Evolutionary conservation across 2,888 invertebrate genomes (phyloP).

Genomic region (Balanococcus diminutus): DNA sequence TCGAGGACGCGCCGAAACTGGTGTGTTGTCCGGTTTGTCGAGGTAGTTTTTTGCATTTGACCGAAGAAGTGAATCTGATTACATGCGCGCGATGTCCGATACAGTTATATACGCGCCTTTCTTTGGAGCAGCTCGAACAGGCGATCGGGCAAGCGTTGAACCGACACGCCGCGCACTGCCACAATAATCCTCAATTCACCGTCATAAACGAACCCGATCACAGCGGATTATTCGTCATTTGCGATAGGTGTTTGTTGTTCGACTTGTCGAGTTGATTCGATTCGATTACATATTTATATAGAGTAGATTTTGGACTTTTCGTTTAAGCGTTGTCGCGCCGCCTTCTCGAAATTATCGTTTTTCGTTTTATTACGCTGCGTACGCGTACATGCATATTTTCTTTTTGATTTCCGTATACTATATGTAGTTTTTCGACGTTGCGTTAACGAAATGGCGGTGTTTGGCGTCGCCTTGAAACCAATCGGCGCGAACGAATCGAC

Average conservation of each 20-base stretch:
- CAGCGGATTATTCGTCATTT: conserved; percentile 6
- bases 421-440: no score
- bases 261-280: neutral
- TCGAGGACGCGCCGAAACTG: neutral
- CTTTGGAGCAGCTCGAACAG: neutral
- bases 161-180: neutral
- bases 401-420: no score
- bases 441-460: no score
- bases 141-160: neutral
- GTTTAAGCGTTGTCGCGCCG: no score
- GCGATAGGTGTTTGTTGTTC: neutral
- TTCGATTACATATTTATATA: no score
- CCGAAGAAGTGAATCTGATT: neutral
- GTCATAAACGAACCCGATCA: neutral
- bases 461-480: no score
- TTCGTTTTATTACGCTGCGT: no score
- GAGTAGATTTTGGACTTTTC: no score
- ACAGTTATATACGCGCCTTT: neutral
- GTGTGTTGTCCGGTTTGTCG: conserved; percentile 21
- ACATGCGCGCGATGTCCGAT: neutral
- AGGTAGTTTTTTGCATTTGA: neutral
- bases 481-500: no score
- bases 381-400: no score
- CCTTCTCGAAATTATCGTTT: no score
- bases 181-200: neutral